These are phyloP conservation scores for Acrossocheilus fasciatus DNA, from an alignment of 2,797 vertebrate species.

Conservation along the genomic window DNA sequence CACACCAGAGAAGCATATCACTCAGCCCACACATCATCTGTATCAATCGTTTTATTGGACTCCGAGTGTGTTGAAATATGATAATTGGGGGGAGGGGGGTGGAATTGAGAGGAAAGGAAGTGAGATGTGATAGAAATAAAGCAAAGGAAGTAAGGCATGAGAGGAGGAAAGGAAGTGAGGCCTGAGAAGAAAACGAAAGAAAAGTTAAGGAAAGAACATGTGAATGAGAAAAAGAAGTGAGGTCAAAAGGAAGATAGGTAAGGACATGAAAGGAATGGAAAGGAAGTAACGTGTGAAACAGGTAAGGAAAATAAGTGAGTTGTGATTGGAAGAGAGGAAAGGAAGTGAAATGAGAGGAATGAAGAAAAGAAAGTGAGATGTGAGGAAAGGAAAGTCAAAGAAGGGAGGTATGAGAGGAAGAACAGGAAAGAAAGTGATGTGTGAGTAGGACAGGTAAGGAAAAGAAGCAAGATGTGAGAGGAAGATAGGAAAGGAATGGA, in stretches of 20 bases:
- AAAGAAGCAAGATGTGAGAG: not conserved
- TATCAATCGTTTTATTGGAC: slow-evolving; percentile 60
- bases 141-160: not conserved
- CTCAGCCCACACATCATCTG: slow-evolving; percentile 64
- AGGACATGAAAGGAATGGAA: not conserved
- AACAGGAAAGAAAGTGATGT: too few species aligned
- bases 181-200: not conserved
- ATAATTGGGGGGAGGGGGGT: slow-evolving; percentile 50
- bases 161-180: not conserved
- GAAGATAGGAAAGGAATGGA: not conserved
- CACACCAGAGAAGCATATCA: slow-evolving; percentile 59
- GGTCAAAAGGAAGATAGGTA: not conserved
- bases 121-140: slow-evolving; percentile 7
- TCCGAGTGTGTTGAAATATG: slow-evolving; percentile 56
- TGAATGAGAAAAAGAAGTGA: slow-evolving; percentile 6
- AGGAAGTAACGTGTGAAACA: too few species aligned
- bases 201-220: not conserved
- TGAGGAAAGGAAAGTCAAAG: too few species aligned
- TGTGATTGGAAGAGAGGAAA: too few species aligned
- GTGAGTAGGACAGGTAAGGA: too few species aligned
- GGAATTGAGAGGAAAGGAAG: slow-evolving; percentile 36
- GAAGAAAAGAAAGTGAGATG: too few species aligned
- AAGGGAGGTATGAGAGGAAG: too few species aligned
- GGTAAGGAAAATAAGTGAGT: too few species aligned
- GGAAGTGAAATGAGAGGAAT: too few species aligned